phyloP scores from a whole-genome alignment of 2,888 invertebrate species.

The Alsophila aescularia region DNA sequence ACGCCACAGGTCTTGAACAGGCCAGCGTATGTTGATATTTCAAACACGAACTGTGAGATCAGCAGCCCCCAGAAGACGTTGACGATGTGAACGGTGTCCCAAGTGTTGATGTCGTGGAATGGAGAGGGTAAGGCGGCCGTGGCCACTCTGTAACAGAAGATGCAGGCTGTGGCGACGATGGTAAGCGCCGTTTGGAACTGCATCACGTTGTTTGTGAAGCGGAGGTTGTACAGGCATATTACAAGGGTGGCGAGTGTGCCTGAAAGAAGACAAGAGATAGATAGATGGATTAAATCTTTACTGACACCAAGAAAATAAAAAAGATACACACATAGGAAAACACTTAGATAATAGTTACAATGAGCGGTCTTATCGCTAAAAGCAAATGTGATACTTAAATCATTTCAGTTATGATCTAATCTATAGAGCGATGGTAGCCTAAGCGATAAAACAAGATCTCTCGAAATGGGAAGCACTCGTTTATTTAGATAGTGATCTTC shows the following conservation, averaged over 20 bases:
- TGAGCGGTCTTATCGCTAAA: too few species aligned
- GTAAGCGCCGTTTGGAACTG: constrained; percentile 64
- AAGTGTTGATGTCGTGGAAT: constrained; percentile 51
- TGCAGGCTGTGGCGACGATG: constrained; percentile 50
- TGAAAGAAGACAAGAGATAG: constrained; percentile 52
- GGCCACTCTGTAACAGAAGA: constrained; percentile 62
- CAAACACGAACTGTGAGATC: constrained; percentile 63
- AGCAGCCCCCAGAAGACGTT: constrained; percentile 69
- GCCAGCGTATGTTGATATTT: constrained; percentile 66
- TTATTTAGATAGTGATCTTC: background rate
- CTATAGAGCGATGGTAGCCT: too few species aligned
- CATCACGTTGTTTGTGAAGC: constrained; percentile 64
- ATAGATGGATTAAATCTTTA: too few species aligned
- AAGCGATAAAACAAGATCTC: too few species aligned
- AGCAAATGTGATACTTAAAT: too few species aligned
- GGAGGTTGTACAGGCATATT: constrained; percentile 68
- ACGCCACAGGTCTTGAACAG: constrained; percentile 56
- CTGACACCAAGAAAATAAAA: too few species aligned
- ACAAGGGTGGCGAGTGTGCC: constrained; percentile 62
- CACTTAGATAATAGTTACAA: too few species aligned
- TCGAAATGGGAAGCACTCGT: too few species aligned
- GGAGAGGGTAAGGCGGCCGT: constrained; percentile 51
- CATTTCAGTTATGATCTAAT: too few species aligned
- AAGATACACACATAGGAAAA: too few species aligned
- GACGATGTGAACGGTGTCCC: constrained; percentile 66